Evolutionary conservation across 2,888 invertebrate genomes (phyloP).

Genomic region (Epinotia ramella): DNA sequence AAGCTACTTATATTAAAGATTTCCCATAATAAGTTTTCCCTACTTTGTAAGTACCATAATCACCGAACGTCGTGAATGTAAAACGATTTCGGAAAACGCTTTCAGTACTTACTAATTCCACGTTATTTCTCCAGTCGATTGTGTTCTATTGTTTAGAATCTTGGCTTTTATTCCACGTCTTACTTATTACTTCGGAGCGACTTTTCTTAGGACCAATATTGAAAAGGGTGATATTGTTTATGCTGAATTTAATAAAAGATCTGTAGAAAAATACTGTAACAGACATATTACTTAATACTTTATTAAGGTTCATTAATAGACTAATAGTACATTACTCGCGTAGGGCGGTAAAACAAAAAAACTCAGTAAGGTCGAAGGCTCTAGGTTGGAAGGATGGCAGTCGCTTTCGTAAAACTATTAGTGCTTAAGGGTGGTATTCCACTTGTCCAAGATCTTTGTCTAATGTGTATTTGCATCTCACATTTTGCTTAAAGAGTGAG

Average conservation of each 20-base stretch:
- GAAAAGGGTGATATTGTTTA: slow-evolving; percentile 22
- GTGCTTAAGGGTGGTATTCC: too few species aligned
- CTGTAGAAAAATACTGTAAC: not conserved
- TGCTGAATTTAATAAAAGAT: not conserved
- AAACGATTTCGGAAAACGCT: not conserved
- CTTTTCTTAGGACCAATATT: slow-evolving; percentile 39
- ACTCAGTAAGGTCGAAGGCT: too few species aligned
- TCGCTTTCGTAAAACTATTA: too few species aligned
- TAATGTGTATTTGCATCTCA: too few species aligned
- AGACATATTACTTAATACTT: too few species aligned
- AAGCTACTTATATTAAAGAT: too few species aligned
- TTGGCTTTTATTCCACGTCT: slow-evolving; percentile 59
- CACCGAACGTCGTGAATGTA: not conserved
- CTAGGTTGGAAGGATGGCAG: too few species aligned
- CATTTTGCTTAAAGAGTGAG: too few species aligned
- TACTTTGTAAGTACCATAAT: not conserved
- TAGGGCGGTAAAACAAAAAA: too few species aligned
- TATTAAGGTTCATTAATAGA: too few species aligned
- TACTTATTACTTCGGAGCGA: slow-evolving; percentile 44
- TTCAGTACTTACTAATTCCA: not conserved
- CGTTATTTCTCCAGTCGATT: slow-evolving; percentile 50
- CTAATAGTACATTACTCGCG: too few species aligned
- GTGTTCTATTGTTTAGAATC: slow-evolving; percentile 60
- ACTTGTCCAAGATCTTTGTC: too few species aligned
- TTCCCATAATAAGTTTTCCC: not conserved